Percentiles rank a stretch among this genome's conserved stretches.
phyloP scores from a whole-genome alignment of 2,888 invertebrate genomes.

The Elmis aenea region DNA sequence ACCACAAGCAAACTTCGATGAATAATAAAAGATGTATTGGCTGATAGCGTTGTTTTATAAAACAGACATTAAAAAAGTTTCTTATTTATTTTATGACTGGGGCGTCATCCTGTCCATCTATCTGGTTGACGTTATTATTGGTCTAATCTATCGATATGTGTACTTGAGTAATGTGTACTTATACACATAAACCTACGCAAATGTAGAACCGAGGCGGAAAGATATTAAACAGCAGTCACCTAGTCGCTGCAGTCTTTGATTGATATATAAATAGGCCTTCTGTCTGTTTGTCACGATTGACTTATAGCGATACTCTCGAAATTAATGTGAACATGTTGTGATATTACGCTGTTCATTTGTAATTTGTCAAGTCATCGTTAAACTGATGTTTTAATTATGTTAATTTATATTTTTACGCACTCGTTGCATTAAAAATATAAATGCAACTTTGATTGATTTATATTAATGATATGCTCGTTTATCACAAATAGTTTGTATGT shows the following conservation, averaged over 20 bases:
- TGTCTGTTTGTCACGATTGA: constrained; percentile 16
- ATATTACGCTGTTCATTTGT: constrained; percentile 16
- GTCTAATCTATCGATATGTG: no score
- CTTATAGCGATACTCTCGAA: constrained; percentile 15
- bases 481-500: constrained; percentile 3
- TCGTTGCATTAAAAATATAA: neutral
- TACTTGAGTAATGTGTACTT: no score
- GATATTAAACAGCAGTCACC: neutral
- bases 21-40: no score
- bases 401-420: constrained; percentile 11
- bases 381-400: constrained; percentile 22
- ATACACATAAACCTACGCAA: no score
- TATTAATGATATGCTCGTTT: constrained; percentile 5
- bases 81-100: no score
- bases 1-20: no score
- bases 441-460: constrained; percentile 3
- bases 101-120: no score
- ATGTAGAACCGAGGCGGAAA: neutral
- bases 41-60: no score
- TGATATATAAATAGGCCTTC: constrained; percentile 10
- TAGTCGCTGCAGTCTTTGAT: constrained; percentile 5
- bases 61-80: no score
- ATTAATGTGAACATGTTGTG: constrained; percentile 17
- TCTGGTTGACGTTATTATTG: no score
- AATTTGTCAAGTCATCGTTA: constrained; percentile 18